Percentiles rank a stretch among this genome's conserved stretches.
phyloP scores from a whole-genome alignment of 2,797 vertebrate species.

The Ceryle rudis region DNA sequence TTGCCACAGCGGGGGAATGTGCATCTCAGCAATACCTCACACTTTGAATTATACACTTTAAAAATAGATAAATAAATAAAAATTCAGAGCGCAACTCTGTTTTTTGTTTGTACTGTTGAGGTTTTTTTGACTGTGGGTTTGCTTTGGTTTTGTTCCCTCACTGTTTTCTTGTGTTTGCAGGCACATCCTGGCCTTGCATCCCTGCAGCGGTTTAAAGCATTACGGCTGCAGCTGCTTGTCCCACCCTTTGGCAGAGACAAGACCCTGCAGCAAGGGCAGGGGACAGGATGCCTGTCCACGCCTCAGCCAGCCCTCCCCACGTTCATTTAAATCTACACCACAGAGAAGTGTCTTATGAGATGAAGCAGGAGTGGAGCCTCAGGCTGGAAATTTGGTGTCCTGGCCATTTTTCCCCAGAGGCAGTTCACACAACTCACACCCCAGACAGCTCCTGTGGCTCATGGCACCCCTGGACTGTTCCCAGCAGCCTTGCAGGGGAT shows the following conservation, averaged over 20 bases:
- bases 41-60: fast-evolving
- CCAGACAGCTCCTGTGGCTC: background rate
- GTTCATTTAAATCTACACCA: background rate
- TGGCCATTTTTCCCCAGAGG: background rate
- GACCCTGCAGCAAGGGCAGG: background rate
- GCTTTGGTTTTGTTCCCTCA: background rate
- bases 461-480: fast-evolving
- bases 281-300: background rate
- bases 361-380: background rate
- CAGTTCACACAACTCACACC: background rate
- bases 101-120: background rate
- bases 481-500: background rate
- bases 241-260: background rate
- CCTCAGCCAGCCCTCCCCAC: background rate
- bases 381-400: background rate
- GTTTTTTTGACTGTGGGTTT: background rate
- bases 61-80: background rate
- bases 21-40: background rate
- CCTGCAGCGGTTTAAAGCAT: background rate
- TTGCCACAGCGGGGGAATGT: background rate
- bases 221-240: background rate
- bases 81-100: fast-evolving
- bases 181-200: background rate
- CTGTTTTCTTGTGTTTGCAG: background rate
- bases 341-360: background rate